Base-by-base conservation (phyloP, 2,888 invertebrate genomes). In the Drosophila anomelani region DNA sequence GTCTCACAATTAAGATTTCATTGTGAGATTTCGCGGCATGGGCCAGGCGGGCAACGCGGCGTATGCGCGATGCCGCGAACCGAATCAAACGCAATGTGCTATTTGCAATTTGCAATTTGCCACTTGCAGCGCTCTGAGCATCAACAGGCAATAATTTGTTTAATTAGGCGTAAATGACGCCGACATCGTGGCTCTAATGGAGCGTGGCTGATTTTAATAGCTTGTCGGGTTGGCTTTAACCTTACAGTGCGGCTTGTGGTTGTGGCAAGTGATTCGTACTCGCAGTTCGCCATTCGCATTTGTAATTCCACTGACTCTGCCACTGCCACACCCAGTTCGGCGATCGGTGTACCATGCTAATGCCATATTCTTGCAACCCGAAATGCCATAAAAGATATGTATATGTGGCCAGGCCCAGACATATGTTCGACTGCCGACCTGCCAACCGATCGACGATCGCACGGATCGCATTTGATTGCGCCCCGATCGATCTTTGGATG, bases 101-200 rank as follows among this genome's bases (percentile, higher is more conserved):
- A 53, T 46, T 70, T 64, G 51, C 55, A 58, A 15, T 70, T 60
- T 55, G 57, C 57, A 20, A 47, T 49, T 61, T 70, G 74, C 44
- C 76, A 77, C 78, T 81, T 81, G 77, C 78, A 71, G 70, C 47
- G 55, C 60, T 61, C 72, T 20, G 34, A 72, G 60, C 82, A 81
- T 77, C 82, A 82, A 77, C 75, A 79, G 78, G 75, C 80, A 83
- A 81, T 86, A 88, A 88, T 89, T 88, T 88, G 87, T 80, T 88
- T 89, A 88, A 88, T 88, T 88, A 86, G 88, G 85, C 88, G 89
- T 88, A 81, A 83, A 88, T 79, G 79, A 78, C 69, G 81, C 78
- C 62, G 76, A 75, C 82, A 75, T 67, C 71, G 76, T 69, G 64
- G 73, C 71, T 77, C 85, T 85, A 85, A 85, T 85, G 85, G 82